Conservation (phyloP, 2,888 invertebrate genomes). For the Drosophila parthenogenetica region DNA sequence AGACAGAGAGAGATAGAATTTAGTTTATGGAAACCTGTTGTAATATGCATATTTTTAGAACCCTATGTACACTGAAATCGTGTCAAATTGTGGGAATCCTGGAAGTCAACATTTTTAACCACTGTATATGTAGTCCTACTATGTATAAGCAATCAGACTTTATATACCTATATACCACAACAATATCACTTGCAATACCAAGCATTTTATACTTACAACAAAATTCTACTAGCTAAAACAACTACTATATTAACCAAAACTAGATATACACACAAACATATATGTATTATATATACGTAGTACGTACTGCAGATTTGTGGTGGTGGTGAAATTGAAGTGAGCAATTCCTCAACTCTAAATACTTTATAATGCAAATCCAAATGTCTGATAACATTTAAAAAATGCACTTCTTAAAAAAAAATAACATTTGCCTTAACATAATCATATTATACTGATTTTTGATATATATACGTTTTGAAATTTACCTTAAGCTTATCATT, state of each 20-base stretch:
- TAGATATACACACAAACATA: slow-evolving; percentile 22
- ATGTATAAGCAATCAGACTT: slow-evolving; percentile 63
- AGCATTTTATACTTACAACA: slow-evolving; percentile 41
- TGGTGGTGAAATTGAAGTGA: slow-evolving; percentile 18
- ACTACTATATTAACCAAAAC: slow-evolving; percentile 28
- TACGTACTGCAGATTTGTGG: slow-evolving; percentile 26
- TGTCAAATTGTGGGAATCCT: slow-evolving; percentile 57
- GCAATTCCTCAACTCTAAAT: slow-evolving; percentile 48
- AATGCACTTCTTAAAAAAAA: slow-evolving; percentile 76
- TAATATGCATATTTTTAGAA: slow-evolving; percentile 27
- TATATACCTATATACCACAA: slow-evolving; percentile 16
- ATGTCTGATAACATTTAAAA: slow-evolving; percentile 88
- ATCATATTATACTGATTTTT: slow-evolving; percentile 74
- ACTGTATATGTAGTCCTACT: slow-evolving; percentile 12
- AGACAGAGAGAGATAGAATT: not conserved
- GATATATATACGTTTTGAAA: slow-evolving; percentile 71
- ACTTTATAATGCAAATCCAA: slow-evolving; percentile 70
- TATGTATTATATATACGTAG: no score
- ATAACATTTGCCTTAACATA: slow-evolving; percentile 81
- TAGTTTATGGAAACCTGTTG: slow-evolving; percentile 40
- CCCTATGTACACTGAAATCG: slow-evolving; percentile 37
- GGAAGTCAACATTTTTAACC: slow-evolving; percentile 17
- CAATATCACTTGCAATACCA: slow-evolving; percentile 45
- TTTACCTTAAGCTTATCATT: slow-evolving; percentile 58
- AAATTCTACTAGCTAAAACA: slow-evolving; percentile 24